Base-by-base conservation (phyloP, 2,797 vertebrate genomes). In the Lophius americanus region DNA sequence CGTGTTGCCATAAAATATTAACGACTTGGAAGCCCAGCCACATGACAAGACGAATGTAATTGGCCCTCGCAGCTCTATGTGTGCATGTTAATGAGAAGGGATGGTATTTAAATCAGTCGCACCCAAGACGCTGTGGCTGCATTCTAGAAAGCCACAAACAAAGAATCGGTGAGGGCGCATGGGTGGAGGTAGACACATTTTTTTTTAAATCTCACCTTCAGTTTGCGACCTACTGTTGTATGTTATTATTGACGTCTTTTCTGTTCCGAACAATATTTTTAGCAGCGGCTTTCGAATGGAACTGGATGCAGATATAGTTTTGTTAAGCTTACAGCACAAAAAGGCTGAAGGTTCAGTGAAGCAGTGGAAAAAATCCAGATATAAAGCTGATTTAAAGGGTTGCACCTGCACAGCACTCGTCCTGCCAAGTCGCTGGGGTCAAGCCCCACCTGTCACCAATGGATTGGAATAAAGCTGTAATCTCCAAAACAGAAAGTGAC, bases 31-130 rank as follows among this genome's bases (percentile, higher is more conserved):
- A 92, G 92, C 90, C 77, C 76, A 69, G 89, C 89, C 91, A 90
- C 91, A 89, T 92, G 92, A 94, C 93, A 93, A 93, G 93, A 94
- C 92, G 91, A 93, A 94, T 93, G 93, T 92, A 92, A 94, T 94
- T 94, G 93, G 93, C 94, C 92, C 92, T 93, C 89, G 84, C 90
- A 87, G 92, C 90, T 92, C 91, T 88, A 92, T 92, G 91, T 91
- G 89, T 92, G 92, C 92, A 94, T 94, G 92, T 92, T 93, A 94
- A 94, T 94, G 92, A 93, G 92, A 91, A 88, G 86, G 92, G 90
- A 89, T 91, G 92, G 91, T 92, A 92, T 92, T 94, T 93, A 93
- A 92, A 90, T 88, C 83, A 90, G 89, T 83, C 60, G 85, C 82
- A 65, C 84, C 86, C 82, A 84, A 85, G 90, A 87, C 87, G 78